These are phyloP conservation scores for Procapra przewalskii DNA, from an alignment of 2,113 vertebrate genomes.

Conservation along the genomic window DNA sequence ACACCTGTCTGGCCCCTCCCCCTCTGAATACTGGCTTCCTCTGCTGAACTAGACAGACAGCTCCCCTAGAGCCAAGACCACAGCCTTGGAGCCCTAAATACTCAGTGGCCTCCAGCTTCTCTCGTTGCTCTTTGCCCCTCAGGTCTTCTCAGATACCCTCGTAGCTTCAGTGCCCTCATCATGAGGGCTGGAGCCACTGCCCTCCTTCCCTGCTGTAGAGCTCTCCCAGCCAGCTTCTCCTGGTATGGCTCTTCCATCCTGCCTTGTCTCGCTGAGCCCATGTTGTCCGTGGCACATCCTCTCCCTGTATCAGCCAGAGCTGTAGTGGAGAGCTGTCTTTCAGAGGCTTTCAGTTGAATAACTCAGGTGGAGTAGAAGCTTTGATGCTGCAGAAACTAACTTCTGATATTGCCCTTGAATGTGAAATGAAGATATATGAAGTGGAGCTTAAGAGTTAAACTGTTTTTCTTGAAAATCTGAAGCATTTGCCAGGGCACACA, in stretches of 20 bases:
- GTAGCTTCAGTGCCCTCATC: not conserved
- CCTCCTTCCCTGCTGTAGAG: accelerated
- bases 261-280: not conserved
- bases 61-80: not conserved
- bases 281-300: accelerated
- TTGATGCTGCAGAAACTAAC: not conserved
- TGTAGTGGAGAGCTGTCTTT: not conserved
- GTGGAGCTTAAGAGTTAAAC: not conserved
- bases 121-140: not conserved
- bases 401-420: not conserved
- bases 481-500: not conserved
- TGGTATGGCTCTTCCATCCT: not conserved
- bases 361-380: not conserved
- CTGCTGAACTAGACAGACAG: not conserved
- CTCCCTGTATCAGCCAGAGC: not conserved
- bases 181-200: not conserved
- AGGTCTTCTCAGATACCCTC: not conserved
- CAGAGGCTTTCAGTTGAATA: not conserved
- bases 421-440: not conserved
- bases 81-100: not conserved
- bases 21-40: not conserved
- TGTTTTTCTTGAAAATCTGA: not conserved
- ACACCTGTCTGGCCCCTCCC: not conserved
- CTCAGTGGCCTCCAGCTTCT: not conserved
- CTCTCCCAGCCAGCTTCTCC: too few species aligned